These are phyloP conservation scores for Sparus aurata DNA, from an alignment of 2,797 vertebrate genomes.

Conservation along the genomic window DNA sequence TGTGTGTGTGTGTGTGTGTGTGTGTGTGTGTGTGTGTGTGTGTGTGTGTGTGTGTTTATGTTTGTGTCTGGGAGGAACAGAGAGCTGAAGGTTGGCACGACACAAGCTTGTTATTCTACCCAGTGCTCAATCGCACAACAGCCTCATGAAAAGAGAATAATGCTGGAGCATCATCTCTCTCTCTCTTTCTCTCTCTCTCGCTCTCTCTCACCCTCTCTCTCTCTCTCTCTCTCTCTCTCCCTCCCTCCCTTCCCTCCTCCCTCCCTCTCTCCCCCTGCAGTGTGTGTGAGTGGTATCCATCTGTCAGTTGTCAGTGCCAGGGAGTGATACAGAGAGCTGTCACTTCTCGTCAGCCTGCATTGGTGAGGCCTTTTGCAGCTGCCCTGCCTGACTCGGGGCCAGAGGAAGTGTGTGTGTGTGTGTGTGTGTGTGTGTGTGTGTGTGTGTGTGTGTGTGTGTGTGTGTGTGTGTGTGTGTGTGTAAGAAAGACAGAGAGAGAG, in stretches of 20 bases:
- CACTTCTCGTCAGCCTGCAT: slow-evolving; percentile 96
- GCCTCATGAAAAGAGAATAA: slow-evolving; percentile 91
- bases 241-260: background rate
- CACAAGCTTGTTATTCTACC: slow-evolving; percentile 89
- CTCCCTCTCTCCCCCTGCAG: slow-evolving; percentile 81
- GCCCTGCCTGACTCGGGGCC: slow-evolving; percentile 90
- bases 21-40: background rate
- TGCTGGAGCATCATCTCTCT: slow-evolving; percentile 89
- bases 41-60: slow-evolving; percentile 26
- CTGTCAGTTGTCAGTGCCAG: slow-evolving; percentile 99
- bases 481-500: too few relatives aligned
- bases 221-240: slow-evolving; percentile 30
- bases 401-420: slow-evolving; percentile 67
- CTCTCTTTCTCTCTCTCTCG: slow-evolving; percentile 32
- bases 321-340: slow-evolving; percentile 97
- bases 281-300: slow-evolving; percentile 98
- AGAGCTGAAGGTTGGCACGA: slow-evolving; percentile 76
- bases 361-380: slow-evolving; percentile 97
- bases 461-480: slow-evolving; percentile 36
- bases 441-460: slow-evolving; percentile 19
- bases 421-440: slow-evolving; percentile 22
- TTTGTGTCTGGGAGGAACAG: slow-evolving; percentile 49
- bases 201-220: slow-evolving; percentile 21
- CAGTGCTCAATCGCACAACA: slow-evolving; percentile 91
- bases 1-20: slow-evolving; percentile 7